Conservation (phyloP, 2,797 vertebrate genomes). For the Xyrichtys novacula region DNA sequence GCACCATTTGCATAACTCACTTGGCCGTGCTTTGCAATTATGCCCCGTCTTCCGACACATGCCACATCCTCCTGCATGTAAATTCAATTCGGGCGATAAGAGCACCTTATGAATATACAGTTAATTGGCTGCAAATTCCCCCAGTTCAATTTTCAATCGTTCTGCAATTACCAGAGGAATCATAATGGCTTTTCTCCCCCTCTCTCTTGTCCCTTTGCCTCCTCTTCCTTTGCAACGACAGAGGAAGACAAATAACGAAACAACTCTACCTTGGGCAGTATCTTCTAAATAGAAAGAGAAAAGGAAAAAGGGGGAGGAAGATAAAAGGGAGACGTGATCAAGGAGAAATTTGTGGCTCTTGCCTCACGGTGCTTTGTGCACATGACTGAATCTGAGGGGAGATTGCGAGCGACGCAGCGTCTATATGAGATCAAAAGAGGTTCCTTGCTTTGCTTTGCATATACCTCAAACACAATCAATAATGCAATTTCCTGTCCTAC, state of each 20-base stretch:
- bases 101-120: conserved; percentile 69
- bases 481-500: conserved; percentile 74
- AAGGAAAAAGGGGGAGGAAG: conserved; percentile 27
- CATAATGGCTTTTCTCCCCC: conserved; percentile 45
- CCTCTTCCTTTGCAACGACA: conserved; percentile 39
- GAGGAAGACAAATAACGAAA: conserved; percentile 61
- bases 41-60: conserved; percentile 60
- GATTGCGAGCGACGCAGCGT: conserved; percentile 63
- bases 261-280: conserved; percentile 52
- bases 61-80: conserved; percentile 67
- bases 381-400: conserved; percentile 55
- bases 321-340: conserved; percentile 75
- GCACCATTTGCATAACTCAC: conserved; percentile 78
- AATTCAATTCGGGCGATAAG: conserved; percentile 72
- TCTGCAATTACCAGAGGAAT: conserved; percentile 62
- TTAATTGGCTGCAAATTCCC: conserved; percentile 76
- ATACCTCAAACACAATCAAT: conserved; percentile 79
- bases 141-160: conserved; percentile 68
- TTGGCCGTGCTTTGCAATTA: conserved; percentile 73
- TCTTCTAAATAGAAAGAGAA: conserved; percentile 45
- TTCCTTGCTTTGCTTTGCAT: conserved; percentile 73
- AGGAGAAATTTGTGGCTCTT: conserved; percentile 69
- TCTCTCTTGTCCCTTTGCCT: conserved; percentile 8
- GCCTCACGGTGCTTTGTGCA: conserved; percentile 58
- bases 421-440: conserved; percentile 77